Base-by-base conservation (phyloP, 2,797 vertebrate genomes). In the Neosilurus mollespiculum region DNA sequence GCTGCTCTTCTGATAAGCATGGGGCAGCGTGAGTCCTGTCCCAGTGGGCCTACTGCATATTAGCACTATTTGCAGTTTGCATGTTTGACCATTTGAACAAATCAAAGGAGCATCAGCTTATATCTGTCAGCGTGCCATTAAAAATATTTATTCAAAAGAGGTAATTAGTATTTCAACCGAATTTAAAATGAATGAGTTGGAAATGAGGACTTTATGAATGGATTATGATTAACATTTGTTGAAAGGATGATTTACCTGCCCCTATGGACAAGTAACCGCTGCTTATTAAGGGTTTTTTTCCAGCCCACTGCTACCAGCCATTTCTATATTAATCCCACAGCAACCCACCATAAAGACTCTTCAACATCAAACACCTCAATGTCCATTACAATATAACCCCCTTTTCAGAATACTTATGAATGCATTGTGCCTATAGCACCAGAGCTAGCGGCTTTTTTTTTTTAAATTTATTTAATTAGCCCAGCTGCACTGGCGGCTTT, bases 401-500 rank as follows among this genome's bases (percentile, higher is more conserved):
- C 94, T 88, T 90, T 93, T 93, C 91, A 91, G 94, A 95, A 96
- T 94, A 94, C 95, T 96, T 95, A 96, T 96, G 96, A 96, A 96
- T 96, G 95, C 94, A 93, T 93, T 94, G 92, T 65, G 54, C 59
- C 94, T 94, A 95, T 91, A 82, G 94, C 20, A 92, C 95, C 94
- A 94, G 93, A 94, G 94, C 70, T 95, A 95, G 95, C 94, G 93
- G 93, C 93, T 94, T 95, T 95, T 96, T 96, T 97, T 43, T 43
- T 43, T 43, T 43, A n/a, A n/a, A n/a, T 43, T 43, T 43, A 97
- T 98, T 98, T 96, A 97, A 98, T 98, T 97, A 97, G 96, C 96
- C 95, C 95, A 95, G 96, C 95, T 95, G 95, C 94, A 94, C 95
- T 94, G 82, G 69, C 85, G 78, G 83, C 88, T 85, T 83, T 77